These are phyloP conservation scores for Ochropacha duplaris DNA, from an alignment of 2,888 invertebrate species.

Conservation along the genomic window DNA sequence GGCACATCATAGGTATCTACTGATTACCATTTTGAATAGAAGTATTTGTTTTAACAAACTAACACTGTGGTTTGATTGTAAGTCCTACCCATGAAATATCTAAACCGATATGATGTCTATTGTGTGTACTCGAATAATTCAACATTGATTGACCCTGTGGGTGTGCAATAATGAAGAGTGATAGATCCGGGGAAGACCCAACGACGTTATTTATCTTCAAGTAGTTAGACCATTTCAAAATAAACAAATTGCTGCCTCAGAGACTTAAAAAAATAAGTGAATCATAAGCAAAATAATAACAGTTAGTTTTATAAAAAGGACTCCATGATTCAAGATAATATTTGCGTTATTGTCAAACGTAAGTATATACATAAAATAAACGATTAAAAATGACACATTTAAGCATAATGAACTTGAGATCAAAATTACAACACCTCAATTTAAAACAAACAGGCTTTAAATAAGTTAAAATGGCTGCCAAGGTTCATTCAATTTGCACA, in stretches of 20 bases:
- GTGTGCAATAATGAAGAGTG: too few species aligned
- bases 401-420: neutral
- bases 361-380: neutral
- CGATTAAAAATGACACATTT: neutral
- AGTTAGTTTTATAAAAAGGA: too few species aligned
- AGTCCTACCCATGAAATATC: neutral
- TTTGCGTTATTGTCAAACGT: neutral
- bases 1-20: neutral
- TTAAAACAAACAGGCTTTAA: neutral
- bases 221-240: too few species aligned
- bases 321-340: neutral
- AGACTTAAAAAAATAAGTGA: too few species aligned
- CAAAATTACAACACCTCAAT: neutral
- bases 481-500: constrained; percentile 33
- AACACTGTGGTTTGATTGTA: neutral
- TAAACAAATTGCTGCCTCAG: too few species aligned
- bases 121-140: neutral
- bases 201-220: too few species aligned
- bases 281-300: too few species aligned
- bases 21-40: neutral
- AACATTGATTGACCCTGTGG: too few species aligned
- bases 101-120: neutral
- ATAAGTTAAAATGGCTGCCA: constrained; percentile 12
- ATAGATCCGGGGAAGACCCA: too few species aligned
- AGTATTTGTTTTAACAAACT: neutral